Evolutionary conservation across 2,888 invertebrate genomes (phyloP).

Genomic region (Chesias legatella): DNA sequence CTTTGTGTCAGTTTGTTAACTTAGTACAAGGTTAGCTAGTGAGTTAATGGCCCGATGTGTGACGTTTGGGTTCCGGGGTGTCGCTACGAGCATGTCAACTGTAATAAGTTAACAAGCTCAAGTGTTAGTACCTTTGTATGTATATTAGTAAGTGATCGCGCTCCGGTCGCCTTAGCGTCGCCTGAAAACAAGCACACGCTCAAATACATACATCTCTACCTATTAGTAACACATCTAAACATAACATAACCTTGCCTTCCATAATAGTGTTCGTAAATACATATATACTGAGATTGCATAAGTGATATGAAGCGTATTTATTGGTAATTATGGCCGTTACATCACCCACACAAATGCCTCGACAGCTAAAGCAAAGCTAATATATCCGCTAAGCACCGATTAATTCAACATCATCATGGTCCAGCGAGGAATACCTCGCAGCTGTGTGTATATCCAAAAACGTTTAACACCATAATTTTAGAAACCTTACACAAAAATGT

Average conservation of each 20-base stretch:
- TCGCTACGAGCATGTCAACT: conserved; percentile 32
- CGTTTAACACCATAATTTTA: too few relatives aligned
- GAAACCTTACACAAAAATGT: too few relatives aligned
- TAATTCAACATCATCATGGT: background rate
- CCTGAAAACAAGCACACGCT: conserved; percentile 73
- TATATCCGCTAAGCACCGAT: conserved; percentile 22
- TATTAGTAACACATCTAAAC: conserved; percentile 24
- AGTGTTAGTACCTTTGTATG: conserved; percentile 73
- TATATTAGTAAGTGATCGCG: conserved; percentile 63
- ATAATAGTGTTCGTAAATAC: conserved; percentile 16
- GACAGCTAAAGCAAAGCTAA: conserved; percentile 49
- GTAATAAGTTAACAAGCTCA: conserved; percentile 73
- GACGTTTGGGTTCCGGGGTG: conserved; percentile 1
- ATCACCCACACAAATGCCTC: conserved; percentile 63
- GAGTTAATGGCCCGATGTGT: conserved; percentile 5
- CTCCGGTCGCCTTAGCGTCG: conserved; percentile 69
- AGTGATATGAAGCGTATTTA: conserved; percentile 23
- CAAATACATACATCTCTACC: conserved; percentile 39
- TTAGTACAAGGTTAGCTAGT: conserved; percentile 53
- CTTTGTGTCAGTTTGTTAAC: conserved; percentile 61
- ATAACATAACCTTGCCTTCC: conserved; percentile 3
- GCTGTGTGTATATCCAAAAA: too few relatives aligned
- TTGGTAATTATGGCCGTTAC: conserved; percentile 74
- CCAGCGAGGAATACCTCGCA: too few relatives aligned
- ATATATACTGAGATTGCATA: conserved; percentile 14